phyloP scores from a whole-genome alignment of 2,113 vertebrate genomes.

The Tupaia tana region DNA sequence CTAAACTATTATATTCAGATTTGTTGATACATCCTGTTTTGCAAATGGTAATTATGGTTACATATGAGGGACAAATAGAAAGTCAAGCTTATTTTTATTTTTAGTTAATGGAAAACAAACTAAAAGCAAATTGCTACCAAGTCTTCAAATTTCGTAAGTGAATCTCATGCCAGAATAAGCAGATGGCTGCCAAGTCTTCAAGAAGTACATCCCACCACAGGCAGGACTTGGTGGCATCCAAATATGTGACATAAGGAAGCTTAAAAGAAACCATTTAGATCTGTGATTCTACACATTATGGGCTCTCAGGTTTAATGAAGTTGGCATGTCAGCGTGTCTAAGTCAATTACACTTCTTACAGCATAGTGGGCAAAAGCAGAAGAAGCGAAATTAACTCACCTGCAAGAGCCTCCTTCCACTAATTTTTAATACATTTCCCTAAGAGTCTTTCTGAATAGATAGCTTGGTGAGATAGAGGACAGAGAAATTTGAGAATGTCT shows the following conservation, averaged over 20 bases:
- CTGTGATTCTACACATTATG: neutral
- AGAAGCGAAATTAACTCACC: neutral
- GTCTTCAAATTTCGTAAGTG: conserved; percentile 70
- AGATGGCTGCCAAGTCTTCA: conserved; percentile 69
- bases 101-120: conserved; percentile 60
- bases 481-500: neutral
- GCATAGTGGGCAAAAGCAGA: neutral
- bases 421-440: neutral
- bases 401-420: neutral
- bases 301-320: neutral
- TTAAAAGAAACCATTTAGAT: conserved; percentile 69
- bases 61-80: neutral
- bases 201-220: conserved; percentile 53
- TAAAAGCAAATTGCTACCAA: conserved; percentile 71
- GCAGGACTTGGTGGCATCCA: conserved; percentile 57
- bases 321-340: neutral
- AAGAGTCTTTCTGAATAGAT: neutral
- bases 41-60: neutral
- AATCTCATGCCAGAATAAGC: conserved; percentile 61
- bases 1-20: neutral
- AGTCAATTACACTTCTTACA: neutral
- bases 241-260: conserved; percentile 59
- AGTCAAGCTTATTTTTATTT: neutral
- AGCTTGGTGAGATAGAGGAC: neutral
- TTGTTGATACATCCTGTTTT: neutral